Base-by-base conservation (phyloP, 2,797 vertebrate species). In the Protosalanx chinensis region DNA sequence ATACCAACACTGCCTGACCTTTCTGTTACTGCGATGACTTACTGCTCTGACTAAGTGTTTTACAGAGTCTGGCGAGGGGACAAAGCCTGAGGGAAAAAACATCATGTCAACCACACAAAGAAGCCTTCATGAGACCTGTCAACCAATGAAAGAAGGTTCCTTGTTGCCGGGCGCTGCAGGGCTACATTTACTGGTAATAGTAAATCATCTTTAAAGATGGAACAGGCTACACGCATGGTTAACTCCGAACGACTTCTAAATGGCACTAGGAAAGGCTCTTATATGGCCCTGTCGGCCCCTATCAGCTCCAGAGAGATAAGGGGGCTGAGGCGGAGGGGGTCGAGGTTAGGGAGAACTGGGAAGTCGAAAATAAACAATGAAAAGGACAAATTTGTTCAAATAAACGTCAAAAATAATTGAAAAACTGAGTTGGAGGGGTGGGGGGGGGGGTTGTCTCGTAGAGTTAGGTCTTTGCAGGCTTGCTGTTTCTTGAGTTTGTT, bases 401-500 rank as follows among this genome's bases (percentile, higher is more conserved):
- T 68, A 75, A 41, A 1, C 37, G 8, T 41, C 13, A 10, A 58
- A 71, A 61, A 74, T 30, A 35, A 12, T 72, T 61, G 23, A 49
- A 75, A 3, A n/a, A n/a, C 6, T 18, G 51, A 56, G 51, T 18
- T 53, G 51, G 51, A n/a, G 51, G 18, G 51, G 23, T 46, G 41
- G 51, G 51, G 51, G 0, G 16, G 3, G 51, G 0, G 16, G 3
- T 46, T 46, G 41, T 46, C 69, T 73, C 46, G 61, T 64, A 76
- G 62, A 46, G 1, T n/a, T 71, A 76, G 58, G 32, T 79, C 23
- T 77, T 46, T 35, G 68, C 74, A 74, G 7, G 46, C 75, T 67
- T 72, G 82, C 56, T 81, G 78, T 78, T 77, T 57, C 73, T 84
- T 79, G 79, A 82, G 64, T 65, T 82, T 71, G 68, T 81, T 86